Evolutionary conservation across 2,888 invertebrate species (phyloP).

Genomic region (Plebejus melissa): DNA sequence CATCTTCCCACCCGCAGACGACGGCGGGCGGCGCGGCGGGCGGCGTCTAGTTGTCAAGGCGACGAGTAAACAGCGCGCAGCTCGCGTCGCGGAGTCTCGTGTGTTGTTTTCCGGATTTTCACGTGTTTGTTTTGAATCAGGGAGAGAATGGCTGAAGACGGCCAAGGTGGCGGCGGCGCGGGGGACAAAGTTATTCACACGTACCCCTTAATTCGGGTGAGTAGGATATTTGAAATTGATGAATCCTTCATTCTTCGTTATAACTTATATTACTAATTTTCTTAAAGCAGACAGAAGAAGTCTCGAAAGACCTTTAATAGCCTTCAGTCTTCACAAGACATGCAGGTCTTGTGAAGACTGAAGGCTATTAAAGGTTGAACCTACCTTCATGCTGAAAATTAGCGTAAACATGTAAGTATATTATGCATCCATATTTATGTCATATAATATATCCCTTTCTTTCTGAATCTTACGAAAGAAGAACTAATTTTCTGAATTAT

Average conservation of each 20-base stretch:
- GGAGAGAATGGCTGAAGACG: constrained; percentile 61
- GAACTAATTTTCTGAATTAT: no score
- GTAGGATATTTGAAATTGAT: constrained; percentile 35
- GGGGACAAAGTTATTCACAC: constrained; percentile 86
- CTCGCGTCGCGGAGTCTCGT: constrained; percentile 54
- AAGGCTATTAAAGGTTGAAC: no score
- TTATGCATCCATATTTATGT: no score
- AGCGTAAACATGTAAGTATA: no score
- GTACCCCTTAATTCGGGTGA: constrained; percentile 90
- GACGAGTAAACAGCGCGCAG: constrained; percentile 70
- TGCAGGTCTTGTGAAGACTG: no score
- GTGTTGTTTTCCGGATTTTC: constrained; percentile 40
- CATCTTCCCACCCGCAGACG: constrained; percentile 65
- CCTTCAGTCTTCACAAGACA: no score
- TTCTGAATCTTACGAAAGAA: no score
- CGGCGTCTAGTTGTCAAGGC: constrained; percentile 66
- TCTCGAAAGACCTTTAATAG: no score
- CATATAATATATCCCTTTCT: no score
- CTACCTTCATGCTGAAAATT: no score
- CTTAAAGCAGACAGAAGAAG: neutral
- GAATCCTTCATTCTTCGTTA: neutral
- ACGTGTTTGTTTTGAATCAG: constrained; percentile 39
- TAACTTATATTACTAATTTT: neutral
- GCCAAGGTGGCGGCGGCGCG: constrained; percentile 54
- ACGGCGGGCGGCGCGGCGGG: constrained; percentile 63